Percentiles rank a stretch among this genome's conserved stretches.
Evolutionary conservation across 2,888 invertebrate species (phyloP).

Genomic region (Eubasilissa splendida): DNA sequence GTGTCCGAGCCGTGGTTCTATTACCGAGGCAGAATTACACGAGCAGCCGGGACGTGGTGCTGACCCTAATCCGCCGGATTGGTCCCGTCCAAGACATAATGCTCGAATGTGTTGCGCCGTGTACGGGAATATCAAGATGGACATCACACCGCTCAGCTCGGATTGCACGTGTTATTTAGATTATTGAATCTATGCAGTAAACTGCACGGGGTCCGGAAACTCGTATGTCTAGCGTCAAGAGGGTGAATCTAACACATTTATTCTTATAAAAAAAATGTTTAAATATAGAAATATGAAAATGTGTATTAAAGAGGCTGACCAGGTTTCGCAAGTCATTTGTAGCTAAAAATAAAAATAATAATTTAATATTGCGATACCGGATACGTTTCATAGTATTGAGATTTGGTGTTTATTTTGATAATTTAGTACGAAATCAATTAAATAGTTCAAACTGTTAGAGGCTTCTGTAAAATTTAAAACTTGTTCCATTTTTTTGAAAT

Average conservation of each 20-base stretch:
- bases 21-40: constrained; percentile 10
- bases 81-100: constrained; percentile 31
- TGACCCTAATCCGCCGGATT: constrained; percentile 46
- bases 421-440: too few species aligned
- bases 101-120: neutral
- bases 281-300: too few species aligned
- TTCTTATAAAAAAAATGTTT: too few species aligned
- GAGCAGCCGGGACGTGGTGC: constrained; percentile 43
- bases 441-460: too few species aligned
- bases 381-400: too few species aligned
- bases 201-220: neutral
- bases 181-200: neutral
- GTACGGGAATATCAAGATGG: constrained; percentile 12
- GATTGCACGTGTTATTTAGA: constrained; percentile 16
- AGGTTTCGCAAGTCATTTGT: too few species aligned
- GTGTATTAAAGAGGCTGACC: too few species aligned
- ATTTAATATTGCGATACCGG: too few species aligned
- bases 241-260: neutral
- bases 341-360: too few species aligned
- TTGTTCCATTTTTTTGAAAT: too few species aligned
- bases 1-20: constrained; percentile 19
- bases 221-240: neutral
- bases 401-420: too few species aligned
- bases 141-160: neutral
- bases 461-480: too few species aligned